Evolutionary conservation across 2,113 vertebrate species (phyloP).

Genomic region (Phasianus colchicus): DNA sequence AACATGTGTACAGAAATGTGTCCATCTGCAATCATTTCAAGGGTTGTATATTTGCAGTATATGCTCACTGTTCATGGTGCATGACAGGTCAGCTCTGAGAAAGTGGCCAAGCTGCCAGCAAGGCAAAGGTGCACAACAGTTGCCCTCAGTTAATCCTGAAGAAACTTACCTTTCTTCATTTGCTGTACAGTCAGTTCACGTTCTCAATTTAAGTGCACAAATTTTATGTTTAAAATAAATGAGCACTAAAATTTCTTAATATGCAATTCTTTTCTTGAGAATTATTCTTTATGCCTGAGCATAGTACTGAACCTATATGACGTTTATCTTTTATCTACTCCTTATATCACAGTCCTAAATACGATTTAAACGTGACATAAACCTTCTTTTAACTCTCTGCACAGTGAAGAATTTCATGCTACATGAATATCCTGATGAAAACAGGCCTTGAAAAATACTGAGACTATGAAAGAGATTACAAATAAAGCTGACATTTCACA

Average conservation of each 20-base stretch:
- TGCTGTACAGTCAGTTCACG: not conserved
- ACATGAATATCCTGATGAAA: not conserved
- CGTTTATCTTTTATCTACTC: conserved; percentile 40
- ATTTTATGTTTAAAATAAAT: conserved; percentile 3
- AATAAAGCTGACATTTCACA: not conserved
- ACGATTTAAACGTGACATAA: conserved; percentile 46
- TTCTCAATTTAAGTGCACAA: not conserved
- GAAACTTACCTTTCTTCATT: not conserved
- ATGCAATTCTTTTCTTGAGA: not conserved
- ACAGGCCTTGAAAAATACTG: not conserved
- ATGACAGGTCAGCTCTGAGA: not conserved
- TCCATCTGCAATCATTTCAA: not conserved
- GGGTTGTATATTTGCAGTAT: not conserved
- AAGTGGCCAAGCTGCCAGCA: not conserved
- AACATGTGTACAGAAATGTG: not conserved
- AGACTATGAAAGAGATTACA: not conserved
- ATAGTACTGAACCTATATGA: conserved; percentile 37
- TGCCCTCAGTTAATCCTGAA: not conserved
- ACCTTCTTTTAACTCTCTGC: conserved; percentile 1
- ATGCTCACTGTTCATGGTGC: rapidly evolving
- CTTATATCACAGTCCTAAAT: conserved; percentile 44
- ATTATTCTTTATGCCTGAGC: conserved; percentile 11
- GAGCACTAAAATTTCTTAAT: not conserved
- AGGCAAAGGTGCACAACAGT: not conserved
- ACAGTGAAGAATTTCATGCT: not conserved